Base-by-base conservation (phyloP, 2,888 invertebrate genomes). In the Euspilapteryx auroguttella region DNA sequence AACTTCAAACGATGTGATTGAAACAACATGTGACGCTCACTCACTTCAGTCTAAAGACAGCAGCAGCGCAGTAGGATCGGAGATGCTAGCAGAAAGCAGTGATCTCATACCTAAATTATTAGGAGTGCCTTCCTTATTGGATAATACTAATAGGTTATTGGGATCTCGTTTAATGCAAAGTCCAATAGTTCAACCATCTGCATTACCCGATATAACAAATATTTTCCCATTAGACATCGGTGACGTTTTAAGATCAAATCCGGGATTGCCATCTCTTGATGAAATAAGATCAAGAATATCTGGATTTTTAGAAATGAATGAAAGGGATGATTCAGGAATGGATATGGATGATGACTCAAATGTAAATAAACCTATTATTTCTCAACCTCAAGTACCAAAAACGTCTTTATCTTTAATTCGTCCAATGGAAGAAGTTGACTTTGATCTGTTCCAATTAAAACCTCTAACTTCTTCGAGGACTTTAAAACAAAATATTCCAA, bases 61-160 rank as follows among this genome's bases (percentile, higher is more conserved):
- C 2, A 9, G 24, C 9, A 24, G 24, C 24, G n/a, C 14, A 24
- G 24, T 24, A 13, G 13, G n/a, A n/a, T n/a, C n/a, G n/a, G n/a
- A n/a, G n/a, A 46, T 56, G 42, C 35, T 36, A 27, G 39, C 39
- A 2, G 47, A 50, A 37, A 54, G 57, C 3, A 66, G 63, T 40
- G 47, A 53, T 31, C 36, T 48, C 10, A 30, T 38, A 13, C 27
- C 37, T 12, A 26, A 38, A 17, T 12, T 32, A 3, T n/a, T n/a
- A n/a, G n/a, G n/a, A n/a, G n/a, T n/a, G n/a, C n/a, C n/a, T n/a
- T n/a, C n/a, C n/a, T n/a, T n/a, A n/a, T n/a, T n/a, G n/a, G n/a
- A n/a, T n/a, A n/a, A n/a, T n/a, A n/a, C n/a, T n/a, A n/a, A n/a
- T n/a, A n/a, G 21, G 20, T 10, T 33, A 37, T 20, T 29, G 33